Evolutionary conservation across 2,113 vertebrate genomes (phyloP), one percentile per base, ranked within the genome.

Genomic region (Rhinolophus ferrumequinum): DNA sequence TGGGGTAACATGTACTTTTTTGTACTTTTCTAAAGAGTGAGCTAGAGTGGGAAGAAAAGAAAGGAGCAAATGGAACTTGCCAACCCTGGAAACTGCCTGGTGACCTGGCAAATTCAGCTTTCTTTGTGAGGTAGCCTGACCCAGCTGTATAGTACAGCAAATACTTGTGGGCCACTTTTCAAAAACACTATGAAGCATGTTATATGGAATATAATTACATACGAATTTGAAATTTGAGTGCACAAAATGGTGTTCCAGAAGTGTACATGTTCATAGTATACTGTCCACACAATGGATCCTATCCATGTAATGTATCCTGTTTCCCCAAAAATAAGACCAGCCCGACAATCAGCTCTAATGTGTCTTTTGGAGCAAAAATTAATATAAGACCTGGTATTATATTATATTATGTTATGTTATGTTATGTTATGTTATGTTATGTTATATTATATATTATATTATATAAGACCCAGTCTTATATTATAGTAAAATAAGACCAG

Each of bases 11-110:
- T 64, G 38, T 18, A 28, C 67, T 41, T 77, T 75, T 60, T 64
- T 82, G 28, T 84, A 62, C 72, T 88, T 86, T 81, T 44, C 83
- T 90, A 73, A 91, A 82, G 60, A 22, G 67, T 86, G 47, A 93
- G 19, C 85, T 87, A 69, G 41, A 72, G 35, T 58, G 6, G 38
- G 41, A 93, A 90, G 80, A 67, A 93, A 92, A 85, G 83, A 60
- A 38, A 90, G 56, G 33, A 66, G n/a, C 62, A 85, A 30, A 18
- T 70, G 52, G 83, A 79, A 82, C 82, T 66, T 76, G 52, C 44
- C 30, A 26, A 52, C 41, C 44, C 69, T 64, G 54, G 88, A 56
- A 73, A 35, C 22, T 93, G 73, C 44, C 70, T 19, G 13, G 52
- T 47, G 66, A 84, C 92, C 88, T 64, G 19, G 54, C 80, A 92